Conservation (phyloP, 2,797 vertebrate genomes). For the Orestias chungarensis region DNA sequence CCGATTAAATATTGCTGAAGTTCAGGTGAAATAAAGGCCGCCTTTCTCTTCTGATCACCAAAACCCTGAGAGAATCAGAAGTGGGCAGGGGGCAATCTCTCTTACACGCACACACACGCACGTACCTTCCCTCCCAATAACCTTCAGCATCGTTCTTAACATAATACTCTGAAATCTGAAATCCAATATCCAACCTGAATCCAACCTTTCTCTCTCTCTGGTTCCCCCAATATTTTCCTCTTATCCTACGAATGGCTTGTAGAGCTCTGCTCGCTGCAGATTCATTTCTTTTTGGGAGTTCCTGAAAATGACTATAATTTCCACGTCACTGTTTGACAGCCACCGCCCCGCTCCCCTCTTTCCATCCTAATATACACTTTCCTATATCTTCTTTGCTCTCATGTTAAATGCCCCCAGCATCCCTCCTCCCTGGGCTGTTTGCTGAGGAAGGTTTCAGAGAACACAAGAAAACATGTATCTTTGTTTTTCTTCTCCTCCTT, state of each 20-base stretch:
- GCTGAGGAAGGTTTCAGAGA: constrained; percentile 25
- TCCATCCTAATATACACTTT: constrained; percentile 29
- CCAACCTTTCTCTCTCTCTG: constrained; percentile 11
- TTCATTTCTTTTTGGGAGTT: constrained; percentile 54
- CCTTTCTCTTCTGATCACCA: constrained; percentile 17
- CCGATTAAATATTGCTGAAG: constrained; percentile 6
- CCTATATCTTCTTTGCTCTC: constrained; percentile 47
- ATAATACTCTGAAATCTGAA: constrained; percentile 43
- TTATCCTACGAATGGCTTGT: constrained; percentile 18
- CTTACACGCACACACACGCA: not conserved
- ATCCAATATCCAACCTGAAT: constrained; percentile 47
- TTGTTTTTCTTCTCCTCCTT: constrained; percentile 53
- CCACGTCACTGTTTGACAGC: constrained; percentile 57
- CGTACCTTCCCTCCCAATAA: constrained; percentile 5
- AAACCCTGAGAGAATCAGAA: constrained; percentile 1
- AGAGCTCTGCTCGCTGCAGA: constrained; percentile 12
- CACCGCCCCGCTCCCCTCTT: constrained; percentile 11
- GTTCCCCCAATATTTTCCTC: constrained; percentile 11
- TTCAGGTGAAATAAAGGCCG: constrained; percentile 13
- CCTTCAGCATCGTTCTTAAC: constrained; percentile 34
- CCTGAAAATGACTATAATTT: constrained; percentile 65
- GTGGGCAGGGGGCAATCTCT: not conserved
- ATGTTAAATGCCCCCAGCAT: constrained; percentile 17
- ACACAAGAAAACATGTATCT: constrained; percentile 29
- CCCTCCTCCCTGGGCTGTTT: constrained; percentile 21